phyloP scores from a whole-genome alignment of 1,140 invertebrate genomes.

The Holcopasites calliopsidis region DNA sequence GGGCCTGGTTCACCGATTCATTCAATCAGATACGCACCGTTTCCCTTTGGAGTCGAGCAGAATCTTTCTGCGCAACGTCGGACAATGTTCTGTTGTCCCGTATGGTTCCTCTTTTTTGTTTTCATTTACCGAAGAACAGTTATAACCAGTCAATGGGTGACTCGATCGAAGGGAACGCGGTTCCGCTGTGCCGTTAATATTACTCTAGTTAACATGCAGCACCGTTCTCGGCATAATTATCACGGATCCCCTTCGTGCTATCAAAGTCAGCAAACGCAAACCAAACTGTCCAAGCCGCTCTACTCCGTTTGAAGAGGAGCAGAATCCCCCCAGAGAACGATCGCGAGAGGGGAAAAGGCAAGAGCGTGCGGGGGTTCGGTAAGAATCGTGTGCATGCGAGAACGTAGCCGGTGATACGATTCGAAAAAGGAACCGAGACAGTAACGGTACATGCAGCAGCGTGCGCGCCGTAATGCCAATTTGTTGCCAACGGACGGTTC shows the following conservation, averaged over 20 bases:
- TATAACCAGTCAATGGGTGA: background rate
- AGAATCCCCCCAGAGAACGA: slow-evolving; percentile 1
- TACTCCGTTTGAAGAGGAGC: background rate
- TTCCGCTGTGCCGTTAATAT: no score
- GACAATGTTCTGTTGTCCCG: background rate
- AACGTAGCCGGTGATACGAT: slow-evolving; percentile 41
- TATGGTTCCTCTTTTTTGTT: background rate
- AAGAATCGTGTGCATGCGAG: slow-evolving; percentile 31
- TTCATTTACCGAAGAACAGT: background rate
- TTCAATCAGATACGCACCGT: slow-evolving; percentile 20
- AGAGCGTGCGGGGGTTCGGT: slow-evolving; percentile 23
- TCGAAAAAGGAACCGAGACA: slow-evolving; percentile 54
- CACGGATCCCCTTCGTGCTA: no score
- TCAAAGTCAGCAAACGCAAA: no score
- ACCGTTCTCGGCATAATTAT: no score
- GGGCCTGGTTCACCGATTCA: slow-evolving; percentile 31
- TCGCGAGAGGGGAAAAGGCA: slow-evolving; percentile 24
- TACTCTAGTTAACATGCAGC: no score
- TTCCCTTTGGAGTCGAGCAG: background rate
- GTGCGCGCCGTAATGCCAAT: slow-evolving; percentile 60
- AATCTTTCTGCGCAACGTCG: background rate
- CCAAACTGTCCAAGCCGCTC: no score
- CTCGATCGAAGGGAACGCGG: background rate
- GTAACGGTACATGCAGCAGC: slow-evolving; percentile 50
- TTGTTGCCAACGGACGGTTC: slow-evolving; percentile 47